These are phyloP conservation scores for Cyanoliseus patagonus DNA, from an alignment of 2,113 vertebrate genomes.

Conservation along the genomic window DNA sequence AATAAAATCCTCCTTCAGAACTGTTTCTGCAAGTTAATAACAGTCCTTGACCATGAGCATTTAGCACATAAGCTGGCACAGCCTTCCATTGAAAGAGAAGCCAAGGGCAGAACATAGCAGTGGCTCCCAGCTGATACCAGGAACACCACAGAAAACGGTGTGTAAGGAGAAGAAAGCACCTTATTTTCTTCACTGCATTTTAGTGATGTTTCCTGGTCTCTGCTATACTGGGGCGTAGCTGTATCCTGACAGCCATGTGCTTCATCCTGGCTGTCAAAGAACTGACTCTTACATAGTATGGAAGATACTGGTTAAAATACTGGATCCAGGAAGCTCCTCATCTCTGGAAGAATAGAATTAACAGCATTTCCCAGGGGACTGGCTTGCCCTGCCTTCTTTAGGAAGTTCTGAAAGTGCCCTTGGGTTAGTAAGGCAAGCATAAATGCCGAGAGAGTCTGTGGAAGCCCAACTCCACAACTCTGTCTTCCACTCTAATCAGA, in stretches of 20 bases:
- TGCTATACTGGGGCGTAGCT: not conserved
- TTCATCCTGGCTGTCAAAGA: not conserved
- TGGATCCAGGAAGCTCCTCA: not conserved
- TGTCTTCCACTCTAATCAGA: not conserved
- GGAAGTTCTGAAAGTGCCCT: not conserved
- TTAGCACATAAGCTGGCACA: not conserved
- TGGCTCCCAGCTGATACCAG: not conserved
- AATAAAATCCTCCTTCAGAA: not conserved
- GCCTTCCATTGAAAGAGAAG: not conserved
- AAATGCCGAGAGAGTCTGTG: not conserved
- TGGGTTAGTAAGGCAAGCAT: not conserved
- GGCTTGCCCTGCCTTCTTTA: not conserved
- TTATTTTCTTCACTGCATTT: not conserved
- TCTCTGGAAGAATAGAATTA: not conserved
- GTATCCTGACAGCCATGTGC: fast-evolving
- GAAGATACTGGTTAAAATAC: not conserved
- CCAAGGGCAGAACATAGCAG: not conserved
- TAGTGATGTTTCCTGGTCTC: not conserved
- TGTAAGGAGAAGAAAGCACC: not conserved
- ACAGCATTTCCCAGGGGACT: not conserved
- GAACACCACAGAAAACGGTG: not conserved
- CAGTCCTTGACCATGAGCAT: not conserved
- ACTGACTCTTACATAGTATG: not conserved
- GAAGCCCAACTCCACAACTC: not conserved
- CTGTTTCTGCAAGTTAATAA: not conserved